Conservation (phyloP, 2,888 invertebrate species). For the Leptinotarsa peninsularis region DNA sequence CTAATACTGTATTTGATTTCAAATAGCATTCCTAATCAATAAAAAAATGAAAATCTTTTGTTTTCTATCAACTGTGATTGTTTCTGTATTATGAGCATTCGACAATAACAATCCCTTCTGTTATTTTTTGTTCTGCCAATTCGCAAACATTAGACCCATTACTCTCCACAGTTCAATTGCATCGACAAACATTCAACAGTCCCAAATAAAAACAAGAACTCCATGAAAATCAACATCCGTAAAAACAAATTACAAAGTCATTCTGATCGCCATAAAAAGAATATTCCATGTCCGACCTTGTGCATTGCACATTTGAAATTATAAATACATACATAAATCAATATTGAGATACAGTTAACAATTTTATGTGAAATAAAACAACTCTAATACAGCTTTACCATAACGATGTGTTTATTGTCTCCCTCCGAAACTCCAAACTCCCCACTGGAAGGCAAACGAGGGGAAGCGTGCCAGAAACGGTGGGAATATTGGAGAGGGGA, state of each 20-base stretch:
- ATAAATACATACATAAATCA: constrained; percentile 61
- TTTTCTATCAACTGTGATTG: too few relatives aligned
- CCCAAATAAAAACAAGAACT: constrained; percentile 27
- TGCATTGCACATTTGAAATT: constrained; percentile 50
- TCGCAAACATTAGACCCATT: neutral
- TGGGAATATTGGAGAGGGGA: constrained; percentile 51
- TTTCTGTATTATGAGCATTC: too few relatives aligned
- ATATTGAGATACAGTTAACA: constrained; percentile 65
- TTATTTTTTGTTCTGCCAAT: neutral
- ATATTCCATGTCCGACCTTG: constrained; percentile 51
- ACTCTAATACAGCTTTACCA: constrained; percentile 65
- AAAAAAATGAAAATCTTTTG: too few relatives aligned
- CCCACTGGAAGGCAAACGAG: constrained; percentile 51
- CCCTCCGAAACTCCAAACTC: constrained; percentile 51
- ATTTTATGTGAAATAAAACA: constrained; percentile 65
- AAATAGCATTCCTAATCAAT: too few relatives aligned
- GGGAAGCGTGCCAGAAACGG: constrained; percentile 51
- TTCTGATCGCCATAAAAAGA: constrained; percentile 42
- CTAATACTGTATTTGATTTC: too few relatives aligned
- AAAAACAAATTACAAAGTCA: constrained; percentile 43
- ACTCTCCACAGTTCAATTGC: constrained; percentile 6
- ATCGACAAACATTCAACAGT: constrained; percentile 20
- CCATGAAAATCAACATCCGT: constrained; percentile 42
- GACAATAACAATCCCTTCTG: neutral
- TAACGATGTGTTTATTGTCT: constrained; percentile 67